phyloP scores from a whole-genome alignment of 37 sponge, comb jelly and placozoan species.

The Tethya wilhelma region DNA sequence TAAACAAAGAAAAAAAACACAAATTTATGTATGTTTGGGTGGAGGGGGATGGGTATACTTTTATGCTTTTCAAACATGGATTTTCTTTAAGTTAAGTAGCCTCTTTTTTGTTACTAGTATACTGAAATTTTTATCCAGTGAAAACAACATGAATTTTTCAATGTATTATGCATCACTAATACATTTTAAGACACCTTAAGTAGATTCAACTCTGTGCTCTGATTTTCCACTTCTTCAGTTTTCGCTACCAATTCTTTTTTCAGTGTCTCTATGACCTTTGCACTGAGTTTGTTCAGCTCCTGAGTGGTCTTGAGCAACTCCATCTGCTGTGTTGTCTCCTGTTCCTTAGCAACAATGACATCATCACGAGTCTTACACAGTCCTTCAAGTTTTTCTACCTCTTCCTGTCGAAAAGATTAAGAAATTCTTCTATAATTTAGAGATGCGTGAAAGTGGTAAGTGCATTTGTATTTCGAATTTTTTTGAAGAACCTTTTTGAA shows the following conservation, averaged over 20 bases:
- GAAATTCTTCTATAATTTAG: too few relatives aligned
- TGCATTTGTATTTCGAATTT: too few relatives aligned
- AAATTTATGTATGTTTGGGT: not conserved
- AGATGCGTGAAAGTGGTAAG: too few relatives aligned
- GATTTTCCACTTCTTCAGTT: not conserved
- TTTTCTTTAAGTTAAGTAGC: too few relatives aligned
- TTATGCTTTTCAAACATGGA: too few relatives aligned
- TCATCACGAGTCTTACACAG: not conserved
- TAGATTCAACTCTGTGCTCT: too few relatives aligned
- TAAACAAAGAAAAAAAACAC: not conserved
- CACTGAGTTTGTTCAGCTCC: not conserved
- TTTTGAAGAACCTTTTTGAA: too few relatives aligned
- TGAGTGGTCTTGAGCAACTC: not conserved
- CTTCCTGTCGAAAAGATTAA: not conserved
- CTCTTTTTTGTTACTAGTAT: too few relatives aligned
- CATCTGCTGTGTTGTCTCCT: not conserved
- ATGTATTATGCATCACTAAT: too few relatives aligned
- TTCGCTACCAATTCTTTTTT: not conserved
- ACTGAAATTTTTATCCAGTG: too few relatives aligned
- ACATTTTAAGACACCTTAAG: not conserved
- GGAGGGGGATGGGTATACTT: not conserved
- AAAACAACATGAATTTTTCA: too few relatives aligned
- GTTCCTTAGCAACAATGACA: not conserved
- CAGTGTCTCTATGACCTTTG: not conserved
- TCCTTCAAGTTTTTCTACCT: not conserved